Conservation (phyloP, 2,113 vertebrate genomes). For the Terrapene triunguis region DNA sequence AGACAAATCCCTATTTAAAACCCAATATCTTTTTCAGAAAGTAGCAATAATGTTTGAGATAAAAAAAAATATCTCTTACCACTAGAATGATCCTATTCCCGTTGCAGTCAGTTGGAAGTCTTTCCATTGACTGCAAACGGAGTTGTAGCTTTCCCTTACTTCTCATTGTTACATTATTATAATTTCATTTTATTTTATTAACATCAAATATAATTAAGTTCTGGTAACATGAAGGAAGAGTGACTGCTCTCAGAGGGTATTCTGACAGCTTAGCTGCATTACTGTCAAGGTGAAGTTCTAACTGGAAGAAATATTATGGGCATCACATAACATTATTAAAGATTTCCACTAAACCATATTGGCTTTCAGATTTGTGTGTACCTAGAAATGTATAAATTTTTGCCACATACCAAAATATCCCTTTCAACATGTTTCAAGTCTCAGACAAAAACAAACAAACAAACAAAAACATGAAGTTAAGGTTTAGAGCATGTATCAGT, state of each 20-base stretch:
- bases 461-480: neutral
- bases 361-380: neutral
- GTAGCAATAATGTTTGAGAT: neutral
- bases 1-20: neutral
- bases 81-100: neutral
- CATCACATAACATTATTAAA: neutral
- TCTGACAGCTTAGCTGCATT: conserved; percentile 38
- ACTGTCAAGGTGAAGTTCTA: conserved; percentile 8
- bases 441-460: neutral
- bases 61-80: neutral
- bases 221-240: conserved; percentile 41
- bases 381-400: neutral
- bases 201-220: conserved; percentile 47
- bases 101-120: neutral
- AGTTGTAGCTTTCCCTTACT: neutral
- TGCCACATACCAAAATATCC: neutral
- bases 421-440: neutral
- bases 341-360: neutral
- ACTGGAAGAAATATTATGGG: neutral
- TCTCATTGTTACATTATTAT: neutral
- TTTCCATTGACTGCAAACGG: neutral
- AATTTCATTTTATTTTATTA: conserved; percentile 44
- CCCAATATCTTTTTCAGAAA: neutral
- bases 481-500: neutral
- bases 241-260: conserved; percentile 2